Evolutionary conservation across 2,888 invertebrate genomes (phyloP).

Genomic region (Caenorhabditis macrosperma): DNA sequence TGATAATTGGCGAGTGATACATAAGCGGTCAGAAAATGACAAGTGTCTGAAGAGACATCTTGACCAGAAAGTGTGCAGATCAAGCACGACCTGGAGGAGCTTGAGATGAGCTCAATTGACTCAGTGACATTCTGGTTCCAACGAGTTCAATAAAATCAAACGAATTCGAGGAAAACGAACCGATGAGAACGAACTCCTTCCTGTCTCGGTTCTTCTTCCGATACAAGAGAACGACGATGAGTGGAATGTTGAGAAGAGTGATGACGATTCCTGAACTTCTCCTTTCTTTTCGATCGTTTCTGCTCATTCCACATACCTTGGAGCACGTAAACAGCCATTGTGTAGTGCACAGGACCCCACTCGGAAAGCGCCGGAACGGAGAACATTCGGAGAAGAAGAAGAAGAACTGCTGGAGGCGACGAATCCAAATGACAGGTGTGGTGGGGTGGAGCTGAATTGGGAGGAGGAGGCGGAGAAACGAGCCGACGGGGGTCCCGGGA

Average conservation of each 20-base stretch:
- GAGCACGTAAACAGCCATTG: constrained; percentile 9
- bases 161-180: neutral
- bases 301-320: neutral
- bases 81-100: too few species aligned
- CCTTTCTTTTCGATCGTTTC: neutral
- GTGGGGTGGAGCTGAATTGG: neutral
- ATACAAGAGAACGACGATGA: neutral
- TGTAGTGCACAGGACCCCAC: neutral
- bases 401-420: too few species aligned
- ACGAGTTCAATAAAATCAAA: too few species aligned
- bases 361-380: constrained; percentile 2
- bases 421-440: constrained; percentile 17
- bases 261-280: constrained; percentile 11
- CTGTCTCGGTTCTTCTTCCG: constrained; percentile 4
- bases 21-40: neutral
- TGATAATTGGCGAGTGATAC: neutral
- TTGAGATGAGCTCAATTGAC: too few species aligned
- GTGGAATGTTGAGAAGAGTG: neutral
- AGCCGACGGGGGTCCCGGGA: neutral
- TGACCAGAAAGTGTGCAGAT: neutral
- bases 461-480: neutral
- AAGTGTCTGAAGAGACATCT: neutral
- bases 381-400: constrained; percentile 2
- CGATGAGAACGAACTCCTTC: constrained; percentile 35
- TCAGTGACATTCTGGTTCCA: too few species aligned